These are phyloP conservation scores for Gallinago nigripennis DNA, from an alignment of 2,797 vertebrate species.

Conservation along the genomic window DNA sequence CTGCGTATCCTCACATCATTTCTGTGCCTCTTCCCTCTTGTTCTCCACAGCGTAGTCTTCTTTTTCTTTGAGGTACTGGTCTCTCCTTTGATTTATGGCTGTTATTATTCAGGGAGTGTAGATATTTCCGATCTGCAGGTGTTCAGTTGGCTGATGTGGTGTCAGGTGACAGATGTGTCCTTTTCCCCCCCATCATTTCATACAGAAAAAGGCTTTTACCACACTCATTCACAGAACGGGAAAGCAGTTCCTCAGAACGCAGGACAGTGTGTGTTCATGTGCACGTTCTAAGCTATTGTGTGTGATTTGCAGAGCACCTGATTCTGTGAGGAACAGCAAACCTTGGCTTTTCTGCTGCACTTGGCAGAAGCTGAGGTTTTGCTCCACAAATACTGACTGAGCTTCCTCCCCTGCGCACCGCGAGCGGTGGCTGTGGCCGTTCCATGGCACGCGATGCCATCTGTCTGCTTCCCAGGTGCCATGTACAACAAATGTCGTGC, in stretches of 20 bases:
- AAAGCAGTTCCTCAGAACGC: neutral
- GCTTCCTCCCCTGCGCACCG: neutral
- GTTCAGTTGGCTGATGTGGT: neutral
- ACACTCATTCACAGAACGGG: accelerated
- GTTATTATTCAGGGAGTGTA: neutral
- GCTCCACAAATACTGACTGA: neutral
- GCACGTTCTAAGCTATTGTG: neutral
- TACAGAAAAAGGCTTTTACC: neutral
- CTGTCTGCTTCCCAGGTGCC: neutral
- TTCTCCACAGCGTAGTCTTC: accelerated
- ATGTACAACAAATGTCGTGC: accelerated
- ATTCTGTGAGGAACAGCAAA: neutral
- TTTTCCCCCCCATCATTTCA: neutral
- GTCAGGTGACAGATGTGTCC: neutral
- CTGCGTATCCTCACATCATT: neutral
- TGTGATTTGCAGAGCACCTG: accelerated
- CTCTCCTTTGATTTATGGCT: neutral
- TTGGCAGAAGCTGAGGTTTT: neutral
- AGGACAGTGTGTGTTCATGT: neutral
- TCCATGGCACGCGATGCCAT: neutral
- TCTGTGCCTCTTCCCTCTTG: neutral
- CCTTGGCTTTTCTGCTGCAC: neutral
- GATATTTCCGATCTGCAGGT: neutral
- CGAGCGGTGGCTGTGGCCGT: neutral
- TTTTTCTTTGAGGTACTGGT: neutral